Conservation (phyloP, 2,797 vertebrate genomes). For the Steatocranus sp. region DNA sequence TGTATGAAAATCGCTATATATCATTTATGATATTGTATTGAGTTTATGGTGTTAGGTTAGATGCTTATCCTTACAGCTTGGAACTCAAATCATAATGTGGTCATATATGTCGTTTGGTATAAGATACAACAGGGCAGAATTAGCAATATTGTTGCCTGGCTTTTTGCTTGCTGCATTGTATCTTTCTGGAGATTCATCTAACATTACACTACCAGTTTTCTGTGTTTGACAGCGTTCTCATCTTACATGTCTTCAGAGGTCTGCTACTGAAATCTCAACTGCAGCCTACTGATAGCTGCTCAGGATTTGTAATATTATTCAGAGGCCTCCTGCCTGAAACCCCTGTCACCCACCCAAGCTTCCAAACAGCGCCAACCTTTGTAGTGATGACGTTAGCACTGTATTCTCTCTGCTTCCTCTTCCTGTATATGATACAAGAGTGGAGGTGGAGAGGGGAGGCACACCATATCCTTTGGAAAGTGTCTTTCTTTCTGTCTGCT, state of each 20-base stretch:
- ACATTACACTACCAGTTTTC: neutral
- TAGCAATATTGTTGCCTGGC: neutral
- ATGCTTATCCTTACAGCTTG: neutral
- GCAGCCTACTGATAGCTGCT: neutral
- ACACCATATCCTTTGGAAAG: conserved; percentile 49
- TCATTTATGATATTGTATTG: neutral
- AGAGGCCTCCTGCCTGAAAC: neutral
- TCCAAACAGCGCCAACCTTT: neutral
- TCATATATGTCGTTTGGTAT: neutral
- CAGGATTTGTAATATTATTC: neutral
- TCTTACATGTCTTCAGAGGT: neutral
- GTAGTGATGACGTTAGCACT: conserved; percentile 54
- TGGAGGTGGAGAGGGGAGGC: neutral
- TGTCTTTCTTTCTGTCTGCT: conserved; percentile 34
- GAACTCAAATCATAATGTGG: neutral
- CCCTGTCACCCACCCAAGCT: neutral
- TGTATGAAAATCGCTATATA: neutral
- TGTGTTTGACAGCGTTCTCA: fast-evolving
- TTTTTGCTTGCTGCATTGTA: neutral
- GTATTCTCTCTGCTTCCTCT: conserved; percentile 62
- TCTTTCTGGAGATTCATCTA: neutral
- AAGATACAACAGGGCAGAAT: neutral
- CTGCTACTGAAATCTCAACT: neutral
- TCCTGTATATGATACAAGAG: conserved; percentile 35
- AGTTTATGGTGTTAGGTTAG: neutral